Evolutionary conservation across 2,113 vertebrate species (phyloP), one percentile per base, ranked within the genome.

Genomic region (Thomomys bottae): DNA sequence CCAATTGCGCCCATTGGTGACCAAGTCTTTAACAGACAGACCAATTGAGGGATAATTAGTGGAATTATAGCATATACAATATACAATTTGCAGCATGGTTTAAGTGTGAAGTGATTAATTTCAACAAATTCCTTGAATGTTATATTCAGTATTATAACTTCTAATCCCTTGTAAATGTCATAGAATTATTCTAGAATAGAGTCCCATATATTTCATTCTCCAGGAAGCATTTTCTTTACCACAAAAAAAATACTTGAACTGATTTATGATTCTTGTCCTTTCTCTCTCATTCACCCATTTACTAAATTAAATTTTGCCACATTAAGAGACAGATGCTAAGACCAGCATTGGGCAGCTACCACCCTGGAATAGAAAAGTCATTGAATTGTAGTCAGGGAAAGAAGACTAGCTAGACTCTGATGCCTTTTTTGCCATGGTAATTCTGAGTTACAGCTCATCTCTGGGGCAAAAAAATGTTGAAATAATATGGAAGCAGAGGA

Each of bases 41-140:
- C 32, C 24, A 12, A 54, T 7, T 30, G 2, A 34, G n/a, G 45
- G 17, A 87, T 15, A 32, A 4, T 66, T 38, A 54, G 0, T 40
- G 12, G 38, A 77, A 57, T 45, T 3, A 38, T 24, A 26, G 5
- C 18, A 17, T 24, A 26, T 1, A 24, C 36, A 94, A 49, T 63
- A 6, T 14, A 57, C 24, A 77, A 23, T 83, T 67, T 72, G 76
- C 70, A 8, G 36, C 78, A 82, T 21, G 15, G 32, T 78, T 84
- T 54, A 90, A 87, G 30, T 30, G 6, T 66, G 32, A 32, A 45
- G 86, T 0, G 38, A 82, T 85, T 87, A 49, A n/a, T 80, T 94
- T 78, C 76, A 77, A 82, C 36, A 95, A 82, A 94, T n/a, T 30
- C 40, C 42, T 42, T 75, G 14, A 81, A 32, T 75, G 78, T 81